Percentiles rank a stretch among this genome's conserved stretches.
These are phyloP conservation scores for Bos javanicus DNA, from an alignment of 2,113 vertebrate species.

Conservation along the genomic window DNA sequence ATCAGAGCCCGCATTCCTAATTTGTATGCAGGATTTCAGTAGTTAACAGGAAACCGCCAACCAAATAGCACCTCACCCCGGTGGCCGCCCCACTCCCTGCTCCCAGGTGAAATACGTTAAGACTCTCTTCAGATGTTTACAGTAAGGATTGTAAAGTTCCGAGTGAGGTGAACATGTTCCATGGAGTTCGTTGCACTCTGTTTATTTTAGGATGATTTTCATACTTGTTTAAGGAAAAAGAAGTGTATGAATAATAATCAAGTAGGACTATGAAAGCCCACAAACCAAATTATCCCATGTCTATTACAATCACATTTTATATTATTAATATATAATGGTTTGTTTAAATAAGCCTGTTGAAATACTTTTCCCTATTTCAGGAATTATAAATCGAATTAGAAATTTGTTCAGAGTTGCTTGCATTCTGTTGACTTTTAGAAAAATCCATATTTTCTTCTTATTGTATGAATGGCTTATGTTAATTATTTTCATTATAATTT, in stretches of 20 bases:
- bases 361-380: neutral
- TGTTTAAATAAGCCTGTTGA: neutral
- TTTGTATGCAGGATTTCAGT: neutral
- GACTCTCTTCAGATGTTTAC: neutral
- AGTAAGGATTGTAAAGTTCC: neutral
- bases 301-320: neutral
- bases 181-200: neutral
- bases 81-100: accelerated
- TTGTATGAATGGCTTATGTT: neutral
- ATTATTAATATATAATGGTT: neutral
- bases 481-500: neutral
- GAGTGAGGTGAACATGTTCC: neutral
- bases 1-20: neutral
- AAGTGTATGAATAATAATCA: neutral
- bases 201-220: neutral
- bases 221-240: neutral
- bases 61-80: neutral
- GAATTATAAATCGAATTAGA: neutral
- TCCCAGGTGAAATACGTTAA: neutral
- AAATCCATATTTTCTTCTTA: neutral
- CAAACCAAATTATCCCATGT: neutral
- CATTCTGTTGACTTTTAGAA: neutral
- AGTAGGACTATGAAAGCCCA: neutral
- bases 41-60: neutral
- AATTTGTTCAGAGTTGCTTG: neutral